Base-by-base conservation (phyloP, 2,797 vertebrate genomes). In the Anguilla marmorata region DNA sequence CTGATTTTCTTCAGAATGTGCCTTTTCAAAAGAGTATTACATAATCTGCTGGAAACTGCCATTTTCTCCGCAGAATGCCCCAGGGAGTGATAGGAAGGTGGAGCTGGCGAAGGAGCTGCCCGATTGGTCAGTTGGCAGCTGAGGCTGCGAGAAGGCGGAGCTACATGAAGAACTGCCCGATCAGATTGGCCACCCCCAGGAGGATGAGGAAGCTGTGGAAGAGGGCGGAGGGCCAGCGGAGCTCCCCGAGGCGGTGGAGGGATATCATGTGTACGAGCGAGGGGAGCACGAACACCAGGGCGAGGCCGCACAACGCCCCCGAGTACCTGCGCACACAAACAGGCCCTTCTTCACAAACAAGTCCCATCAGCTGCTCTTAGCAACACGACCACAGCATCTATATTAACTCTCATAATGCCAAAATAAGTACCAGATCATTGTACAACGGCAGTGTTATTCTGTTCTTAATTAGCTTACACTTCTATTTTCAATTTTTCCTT, bases 111-210 rank as follows among this genome's bases (percentile, higher is more conserved):
- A 48, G 41, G 21, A 30, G 21, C 79, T 19, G 24, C 45, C 21
- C 9, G 21, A 82, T n/a, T 82, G 37, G 33, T 45, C 76, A 45
- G 1, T 80, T 1, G 79, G 79, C 79, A 82, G 79, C 79, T 24
- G 79, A 30, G 19, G 37, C 3, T 9, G 21, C 24, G 19, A 48
- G 2, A 66, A 84, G 33, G 66, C 3, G 12, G 66, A 0, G 45
- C 96, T 96, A 99, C 97, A 98, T 97, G 91, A 98, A 95, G 92
- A 99, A 98, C 94, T 99, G 98, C 91, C 95, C 97, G 41, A 97
- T 50, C 85, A 99, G 91, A 94, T 99, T 99, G 91, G 95, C 96
- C 56, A 97, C 16, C 63, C 98, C 98, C 89, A 99, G 94, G 69
- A 98, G 12, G 80, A 99, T 97, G 89, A 99, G 96, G 85, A 96